Conservation (phyloP, 2,113 vertebrate species). For the Clupea harengus region DNA sequence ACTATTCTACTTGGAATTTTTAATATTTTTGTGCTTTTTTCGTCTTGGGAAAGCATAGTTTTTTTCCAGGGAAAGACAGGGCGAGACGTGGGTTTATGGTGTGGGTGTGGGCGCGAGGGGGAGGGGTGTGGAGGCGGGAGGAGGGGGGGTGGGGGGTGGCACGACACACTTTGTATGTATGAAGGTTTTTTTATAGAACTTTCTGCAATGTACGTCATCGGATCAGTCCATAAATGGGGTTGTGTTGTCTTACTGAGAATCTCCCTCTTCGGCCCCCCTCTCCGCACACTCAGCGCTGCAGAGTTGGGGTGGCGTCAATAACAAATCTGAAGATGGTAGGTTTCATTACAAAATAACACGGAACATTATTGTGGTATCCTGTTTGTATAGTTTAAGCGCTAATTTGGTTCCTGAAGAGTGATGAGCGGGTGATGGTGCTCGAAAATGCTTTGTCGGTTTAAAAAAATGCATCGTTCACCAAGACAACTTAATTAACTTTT, state of each 20-base stretch:
- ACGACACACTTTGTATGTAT: constrained; percentile 84
- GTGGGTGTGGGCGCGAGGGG: constrained; percentile 69
- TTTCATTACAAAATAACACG: constrained; percentile 64
- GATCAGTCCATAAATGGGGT: constrained; percentile 81
- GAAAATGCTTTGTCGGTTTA: constrained; percentile 10
- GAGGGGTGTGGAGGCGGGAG: constrained; percentile 52
- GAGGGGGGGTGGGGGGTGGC: constrained; percentile 73
- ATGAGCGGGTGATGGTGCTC: neutral
- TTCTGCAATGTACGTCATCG: constrained; percentile 85
- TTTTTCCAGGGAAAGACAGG: constrained; percentile 46
- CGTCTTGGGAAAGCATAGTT: constrained; percentile 3
- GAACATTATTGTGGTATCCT: constrained; percentile 56
- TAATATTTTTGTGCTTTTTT: neutral
- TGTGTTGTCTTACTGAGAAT: constrained; percentile 80
- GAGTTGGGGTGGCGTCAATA: constrained; percentile 78
- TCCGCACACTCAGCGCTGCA: constrained; percentile 68
- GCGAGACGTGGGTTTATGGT: constrained; percentile 74
- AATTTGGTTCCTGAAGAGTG: neutral
- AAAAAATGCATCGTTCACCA: constrained; percentile 30
- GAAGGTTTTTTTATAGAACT: constrained; percentile 78
- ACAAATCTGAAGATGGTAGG: constrained; percentile 73
- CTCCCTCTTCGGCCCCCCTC: constrained; percentile 59
- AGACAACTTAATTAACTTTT: constrained; percentile 45
- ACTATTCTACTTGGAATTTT: neutral
- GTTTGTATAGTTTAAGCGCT: constrained; percentile 32